Percentiles rank a stretch among this genome's conserved stretches.
phyloP scores from a whole-genome alignment of 2,113 vertebrate genomes.

The Embiotoca jacksoni region DNA sequence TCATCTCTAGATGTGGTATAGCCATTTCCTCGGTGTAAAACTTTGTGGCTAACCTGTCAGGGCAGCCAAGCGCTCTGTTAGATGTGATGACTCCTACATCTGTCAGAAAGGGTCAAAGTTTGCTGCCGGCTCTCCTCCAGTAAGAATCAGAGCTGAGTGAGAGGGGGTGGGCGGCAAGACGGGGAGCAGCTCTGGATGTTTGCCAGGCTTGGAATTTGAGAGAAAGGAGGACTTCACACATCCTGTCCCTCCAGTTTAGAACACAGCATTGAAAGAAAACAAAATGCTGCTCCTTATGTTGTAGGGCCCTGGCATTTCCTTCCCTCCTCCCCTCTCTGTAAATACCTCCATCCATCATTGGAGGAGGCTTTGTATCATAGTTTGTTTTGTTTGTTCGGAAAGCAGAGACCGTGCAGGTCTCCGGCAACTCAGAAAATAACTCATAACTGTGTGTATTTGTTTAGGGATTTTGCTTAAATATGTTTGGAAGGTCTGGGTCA shows the following conservation, averaged over 20 bases:
- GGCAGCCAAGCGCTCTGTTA: constrained; percentile 45
- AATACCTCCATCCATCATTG: constrained; percentile 55
- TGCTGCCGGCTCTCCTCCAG: constrained; percentile 10
- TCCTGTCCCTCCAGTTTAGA: constrained; percentile 53
- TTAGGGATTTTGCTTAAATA: constrained; percentile 43
- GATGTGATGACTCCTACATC: constrained; percentile 75
- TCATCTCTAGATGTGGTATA: constrained; percentile 72
- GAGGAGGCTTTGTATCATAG: constrained; percentile 52
- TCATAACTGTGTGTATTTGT: constrained; percentile 58
- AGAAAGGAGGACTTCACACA: constrained; percentile 44
- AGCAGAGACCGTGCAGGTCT: constrained; percentile 36
- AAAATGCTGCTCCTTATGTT: constrained; percentile 47
- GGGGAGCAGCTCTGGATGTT: constrained; percentile 19
- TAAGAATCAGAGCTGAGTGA: constrained; percentile 16
- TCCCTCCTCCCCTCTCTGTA: constrained; percentile 12
- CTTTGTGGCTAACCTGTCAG: constrained; percentile 69
- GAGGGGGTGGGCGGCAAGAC: not conserved
- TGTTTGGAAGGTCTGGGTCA: constrained; percentile 48
- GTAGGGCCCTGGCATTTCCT: constrained; percentile 12
- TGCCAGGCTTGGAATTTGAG: constrained; percentile 36
- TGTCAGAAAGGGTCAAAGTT: constrained; percentile 73
- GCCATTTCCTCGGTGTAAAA: constrained; percentile 67
- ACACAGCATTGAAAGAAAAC: constrained; percentile 61
- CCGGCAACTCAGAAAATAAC: constrained; percentile 47
- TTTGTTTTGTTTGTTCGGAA: constrained; percentile 63